Conservation (phyloP, 2,113 vertebrate species). For the Microcebus tavaratra region DNA sequence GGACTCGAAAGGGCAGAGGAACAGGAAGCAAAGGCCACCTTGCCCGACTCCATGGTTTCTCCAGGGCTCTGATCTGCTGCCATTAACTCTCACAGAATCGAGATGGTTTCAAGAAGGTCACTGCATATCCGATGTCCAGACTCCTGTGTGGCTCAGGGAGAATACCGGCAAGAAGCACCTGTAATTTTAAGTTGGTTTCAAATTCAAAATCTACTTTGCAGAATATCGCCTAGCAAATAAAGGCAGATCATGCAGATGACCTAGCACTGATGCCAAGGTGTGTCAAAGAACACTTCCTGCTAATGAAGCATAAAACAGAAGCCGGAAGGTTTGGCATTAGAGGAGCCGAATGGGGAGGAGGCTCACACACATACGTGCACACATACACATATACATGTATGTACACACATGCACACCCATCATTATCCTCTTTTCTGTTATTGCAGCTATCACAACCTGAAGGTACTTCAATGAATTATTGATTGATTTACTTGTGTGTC, state of each 20-base stretch:
- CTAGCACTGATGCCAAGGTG: fast-evolving
- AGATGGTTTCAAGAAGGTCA: background rate
- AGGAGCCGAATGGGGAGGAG: background rate
- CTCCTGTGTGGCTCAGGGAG: fast-evolving
- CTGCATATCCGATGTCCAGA: background rate
- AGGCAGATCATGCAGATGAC: too few relatives aligned
- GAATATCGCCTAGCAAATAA: background rate
- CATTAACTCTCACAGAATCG: fast-evolving
- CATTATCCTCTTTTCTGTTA: background rate
- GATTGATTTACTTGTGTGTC: background rate
- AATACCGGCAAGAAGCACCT: background rate
- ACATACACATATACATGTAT: too few relatives aligned
- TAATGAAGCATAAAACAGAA: background rate
- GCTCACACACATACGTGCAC: fast-evolving
- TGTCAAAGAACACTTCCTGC: background rate
- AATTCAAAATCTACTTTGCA: background rate
- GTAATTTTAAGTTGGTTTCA: background rate
- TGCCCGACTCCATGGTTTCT: background rate
- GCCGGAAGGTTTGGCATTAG: background rate
- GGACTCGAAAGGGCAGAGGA: background rate
- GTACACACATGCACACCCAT: background rate
- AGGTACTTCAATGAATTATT: background rate
- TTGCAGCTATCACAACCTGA: background rate
- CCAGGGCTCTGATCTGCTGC: background rate
- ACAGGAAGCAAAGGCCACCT: background rate